phyloP scores from a whole-genome alignment of 2,797 vertebrate species.

The Salmo trutta region DNA sequence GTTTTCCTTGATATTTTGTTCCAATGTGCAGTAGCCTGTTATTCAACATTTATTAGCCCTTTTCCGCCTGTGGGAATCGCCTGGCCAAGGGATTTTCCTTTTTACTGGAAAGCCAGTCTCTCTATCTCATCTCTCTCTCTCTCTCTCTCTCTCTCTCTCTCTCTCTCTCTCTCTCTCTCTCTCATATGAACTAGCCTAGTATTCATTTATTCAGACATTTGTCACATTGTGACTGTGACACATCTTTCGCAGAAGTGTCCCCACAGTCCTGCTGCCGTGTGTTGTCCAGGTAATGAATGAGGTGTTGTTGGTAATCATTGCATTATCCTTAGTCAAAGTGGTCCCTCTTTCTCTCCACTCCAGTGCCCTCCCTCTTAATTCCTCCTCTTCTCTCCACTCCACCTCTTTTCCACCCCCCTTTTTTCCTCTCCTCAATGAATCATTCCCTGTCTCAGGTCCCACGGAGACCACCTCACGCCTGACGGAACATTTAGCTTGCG shows the following conservation, averaged over 20 bases:
- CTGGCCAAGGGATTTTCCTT: neutral
- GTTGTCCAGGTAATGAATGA: neutral
- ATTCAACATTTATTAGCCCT: neutral
- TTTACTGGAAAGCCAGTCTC: neutral
- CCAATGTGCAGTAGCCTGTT: neutral
- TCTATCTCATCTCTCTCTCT: neutral
- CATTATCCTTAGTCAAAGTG: neutral
- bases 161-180: neutral
- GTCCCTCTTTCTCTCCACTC: neutral
- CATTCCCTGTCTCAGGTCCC: constrained; percentile 60
- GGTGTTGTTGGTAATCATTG: neutral
- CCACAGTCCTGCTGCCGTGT: neutral
- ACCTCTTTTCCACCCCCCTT: constrained; percentile 48
- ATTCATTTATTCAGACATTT: neutral
- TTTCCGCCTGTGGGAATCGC: neutral
- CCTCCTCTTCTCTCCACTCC: constrained; percentile 60
- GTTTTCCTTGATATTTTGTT: constrained; percentile 6
- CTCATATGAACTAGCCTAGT: neutral
- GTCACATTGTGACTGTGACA: neutral
- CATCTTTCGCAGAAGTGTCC: neutral
- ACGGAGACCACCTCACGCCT: constrained; percentile 73
- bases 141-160: neutral
- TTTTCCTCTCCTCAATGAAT: constrained; percentile 50
- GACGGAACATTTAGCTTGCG: constrained; percentile 69
- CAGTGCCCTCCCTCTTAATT: constrained; percentile 64